Base-by-base conservation (phyloP, 2,113 vertebrate species). In the Collichthys lucidus region DNA sequence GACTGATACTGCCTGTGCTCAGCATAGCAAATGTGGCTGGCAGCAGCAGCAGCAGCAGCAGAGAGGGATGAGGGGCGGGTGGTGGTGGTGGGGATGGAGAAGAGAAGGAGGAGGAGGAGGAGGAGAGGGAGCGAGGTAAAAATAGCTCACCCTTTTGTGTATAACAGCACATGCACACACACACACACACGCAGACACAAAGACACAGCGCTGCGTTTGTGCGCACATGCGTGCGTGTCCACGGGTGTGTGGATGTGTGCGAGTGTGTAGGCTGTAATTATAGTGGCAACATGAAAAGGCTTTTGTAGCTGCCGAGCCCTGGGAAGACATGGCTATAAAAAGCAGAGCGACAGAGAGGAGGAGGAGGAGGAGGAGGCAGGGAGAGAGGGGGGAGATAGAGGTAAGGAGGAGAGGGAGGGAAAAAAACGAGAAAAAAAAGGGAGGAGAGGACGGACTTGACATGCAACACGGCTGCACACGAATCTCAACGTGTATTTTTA, bases 291-390 rank as follows among this genome's bases (percentile, higher is more conserved):
- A 93, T 93, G 92, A 93, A 94, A 94, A 93, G 92, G 90, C 88
- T 95, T 92, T 92, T 93, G 93, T 92, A 94, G 90, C 89, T 90
- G 89, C 88, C 61, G 90, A 92, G 92, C 89, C 91, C 90, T 91
- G 92, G 89, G 92, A 95, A 93, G 91, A 93, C 89, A 88, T 86
- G 82, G 91, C 93, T 94, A 94, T 93, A 94, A 94, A 95, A 94
- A 95, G 93, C 91, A 86, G 82, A 92, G 88, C 77, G 88, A 90
- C 82, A 76, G 84, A 87, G 85, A 86, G 74, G 79, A 10, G 62
- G 74, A 52, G 68, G 77, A 50, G 71, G 69, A 52, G 63, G 84
- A 61, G 79, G 70, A 60, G 44, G 56, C 8, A 55, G 77, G 77
- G 68, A 79, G 46, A 52, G 16, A 56, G 55, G 66, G 56, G 78